Base-by-base conservation (phyloP, 2,888 invertebrate species). In the Scrobipalpa costella region DNA sequence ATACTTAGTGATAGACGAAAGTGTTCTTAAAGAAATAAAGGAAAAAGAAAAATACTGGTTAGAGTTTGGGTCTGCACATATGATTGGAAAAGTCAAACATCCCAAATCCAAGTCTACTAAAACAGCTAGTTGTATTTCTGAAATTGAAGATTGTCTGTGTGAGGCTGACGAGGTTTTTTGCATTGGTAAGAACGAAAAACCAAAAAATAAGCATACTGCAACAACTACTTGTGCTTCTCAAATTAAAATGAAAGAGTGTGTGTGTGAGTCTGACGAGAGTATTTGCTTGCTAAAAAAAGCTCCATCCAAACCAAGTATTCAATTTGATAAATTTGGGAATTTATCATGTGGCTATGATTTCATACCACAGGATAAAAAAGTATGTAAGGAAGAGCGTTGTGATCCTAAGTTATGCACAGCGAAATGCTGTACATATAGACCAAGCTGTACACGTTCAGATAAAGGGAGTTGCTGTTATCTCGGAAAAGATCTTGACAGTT, bases 1-100 rank as follows among this genome's bases (percentile, higher is more conserved):
- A 67, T 82, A 76, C 63, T 68, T 84, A 15, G 65, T 75, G 15
- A 69, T 83, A 19, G 75, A 84, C 63, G 74, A 83, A 63, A 68
- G 70, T 38, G 44, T 69, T 19, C 62, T 75, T 2, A 70, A 74
- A 67, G 62, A 60, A 7, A 67, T 73, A 40, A 70, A 73, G 61
- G 63, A 64, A n/a, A 64, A 61, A 34, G 65, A 64, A 19, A 64
- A 58, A 19, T 27, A 5, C 27, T 27, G 27, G 27, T 11, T 17
- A 40, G 27, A 47, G 15, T 15, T 47, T 47, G 60, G 60, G 6
- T 60, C 60, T 0, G 27, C 44, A 15, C 67, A 73, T 38, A 64
- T 72, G 19, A 72, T 74, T 13, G 67, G 67, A 13, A 62, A 57
- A 13, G 15, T 47, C 15, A 47, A 47, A 19, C 1, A 33, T 60